Evolutionary conservation across 2,797 vertebrate species (phyloP).

Genomic region (Gymnoscopelus braueri): DNA sequence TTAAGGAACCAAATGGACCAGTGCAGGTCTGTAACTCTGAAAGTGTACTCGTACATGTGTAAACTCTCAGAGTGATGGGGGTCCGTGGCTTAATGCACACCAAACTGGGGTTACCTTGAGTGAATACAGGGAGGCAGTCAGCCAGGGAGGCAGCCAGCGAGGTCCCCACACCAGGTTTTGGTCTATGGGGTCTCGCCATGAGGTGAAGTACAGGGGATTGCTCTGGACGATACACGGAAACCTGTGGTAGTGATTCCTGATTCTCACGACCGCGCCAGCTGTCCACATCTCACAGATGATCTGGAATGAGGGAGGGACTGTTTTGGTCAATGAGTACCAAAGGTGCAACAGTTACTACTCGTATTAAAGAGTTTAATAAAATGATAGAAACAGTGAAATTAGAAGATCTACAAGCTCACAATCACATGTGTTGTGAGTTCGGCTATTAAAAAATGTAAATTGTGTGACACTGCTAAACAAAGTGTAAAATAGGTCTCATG

Average conservation of each 20-base stretch:
- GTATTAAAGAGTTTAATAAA: no score
- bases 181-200: conserved; percentile 35
- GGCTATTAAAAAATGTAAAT: neutral
- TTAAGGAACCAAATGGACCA: no score
- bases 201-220: conserved; percentile 68
- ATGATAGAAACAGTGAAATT: no score
- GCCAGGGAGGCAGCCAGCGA: no score
- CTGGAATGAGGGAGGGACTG: conserved; percentile 36
- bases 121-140: conserved; percentile 9
- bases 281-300: conserved; percentile 77
- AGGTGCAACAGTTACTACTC: no score
- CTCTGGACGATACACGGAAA: conserved; percentile 75
- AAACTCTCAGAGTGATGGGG: neutral
- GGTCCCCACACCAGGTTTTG: conserved; percentile 17
- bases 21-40: neutral
- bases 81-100: neutral
- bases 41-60: neutral
- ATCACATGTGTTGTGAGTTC: no score
- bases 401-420: no score
- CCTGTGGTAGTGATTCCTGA: conserved; percentile 68
- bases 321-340: neutral
- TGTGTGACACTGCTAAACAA: no score
- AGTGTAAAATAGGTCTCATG: no score
- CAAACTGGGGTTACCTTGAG: conserved; percentile 40
- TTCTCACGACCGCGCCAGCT: conserved; percentile 52